phyloP scores from a whole-genome alignment of 2,888 invertebrate genomes.

The Amphimallon solstitiale region DNA sequence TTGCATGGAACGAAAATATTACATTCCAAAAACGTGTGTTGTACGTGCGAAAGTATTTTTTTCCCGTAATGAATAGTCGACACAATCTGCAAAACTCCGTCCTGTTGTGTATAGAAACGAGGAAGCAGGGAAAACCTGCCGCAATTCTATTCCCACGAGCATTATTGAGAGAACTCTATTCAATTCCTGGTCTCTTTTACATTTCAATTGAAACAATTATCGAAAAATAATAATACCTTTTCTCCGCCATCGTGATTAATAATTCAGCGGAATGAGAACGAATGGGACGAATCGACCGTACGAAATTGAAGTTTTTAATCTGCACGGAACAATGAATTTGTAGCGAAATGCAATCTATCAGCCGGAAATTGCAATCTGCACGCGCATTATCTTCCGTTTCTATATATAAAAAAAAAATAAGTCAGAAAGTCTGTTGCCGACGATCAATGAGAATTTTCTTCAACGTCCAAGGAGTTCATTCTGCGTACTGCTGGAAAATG shows the following conservation, averaged over 20 bases:
- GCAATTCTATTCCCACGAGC: neutral
- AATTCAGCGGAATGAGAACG: neutral
- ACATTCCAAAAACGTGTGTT: no score
- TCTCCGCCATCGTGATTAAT: conserved; percentile 10
- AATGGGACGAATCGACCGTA: conserved; percentile 34
- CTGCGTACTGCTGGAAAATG: no score
- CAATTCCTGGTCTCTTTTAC: conserved; percentile 7
- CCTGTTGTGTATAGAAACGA: neutral
- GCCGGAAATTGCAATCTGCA: conserved; percentile 48
- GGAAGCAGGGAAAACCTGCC: neutral
- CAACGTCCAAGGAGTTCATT: no score
- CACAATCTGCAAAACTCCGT: no score
- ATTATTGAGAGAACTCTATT: neutral
- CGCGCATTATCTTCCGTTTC: conserved; percentile 39
- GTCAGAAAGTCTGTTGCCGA: neutral
- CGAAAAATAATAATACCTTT: conserved; percentile 26
- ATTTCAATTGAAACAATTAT: conserved; percentile 26
- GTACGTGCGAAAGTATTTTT: no score
- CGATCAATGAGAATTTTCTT: no score
- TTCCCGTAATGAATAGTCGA: no score
- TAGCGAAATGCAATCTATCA: conserved; percentile 44
- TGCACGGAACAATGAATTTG: conserved; percentile 38
- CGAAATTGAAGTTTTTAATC: conserved; percentile 41
- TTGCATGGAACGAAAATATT: no score
- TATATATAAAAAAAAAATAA: conserved; percentile 5